Percentiles rank a stretch among this genome's conserved stretches.
These are phyloP conservation scores for Toxotes jaculatrix DNA, from an alignment of 2,113 vertebrate species.

Conservation along the genomic window DNA sequence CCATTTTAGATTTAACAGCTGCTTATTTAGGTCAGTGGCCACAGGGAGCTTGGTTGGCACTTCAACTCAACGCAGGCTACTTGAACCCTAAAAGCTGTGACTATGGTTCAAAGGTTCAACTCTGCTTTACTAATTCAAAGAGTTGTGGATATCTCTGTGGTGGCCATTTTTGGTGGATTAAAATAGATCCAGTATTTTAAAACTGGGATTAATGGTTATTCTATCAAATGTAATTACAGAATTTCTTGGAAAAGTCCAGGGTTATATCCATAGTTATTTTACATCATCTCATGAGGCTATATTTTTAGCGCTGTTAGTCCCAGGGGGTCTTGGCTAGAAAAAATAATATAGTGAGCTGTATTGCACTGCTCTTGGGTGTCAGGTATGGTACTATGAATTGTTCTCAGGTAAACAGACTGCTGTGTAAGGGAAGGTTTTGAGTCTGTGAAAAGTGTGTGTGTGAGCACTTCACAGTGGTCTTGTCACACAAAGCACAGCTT, in stretches of 20 bases:
- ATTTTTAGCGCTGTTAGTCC: conserved; percentile 6
- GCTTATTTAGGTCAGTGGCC: conserved; percentile 14
- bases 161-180: background rate
- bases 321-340: background rate
- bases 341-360: background rate
- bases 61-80: background rate
- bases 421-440: background rate
- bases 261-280: background rate
- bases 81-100: background rate
- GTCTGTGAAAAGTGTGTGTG: background rate
- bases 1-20: background rate
- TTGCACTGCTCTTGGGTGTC: background rate
- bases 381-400: background rate
- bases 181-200: background rate
- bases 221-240: background rate
- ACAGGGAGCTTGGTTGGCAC: background rate
- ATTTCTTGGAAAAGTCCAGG: background rate
- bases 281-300: background rate
- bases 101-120: background rate
- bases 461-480: background rate
- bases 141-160: background rate
- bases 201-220: background rate
- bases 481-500: background rate
- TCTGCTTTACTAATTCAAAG: background rate
- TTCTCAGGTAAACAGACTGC: background rate